Base-by-base conservation (phyloP, 2,888 invertebrate genomes). In the Aphodius sticticus region DNA sequence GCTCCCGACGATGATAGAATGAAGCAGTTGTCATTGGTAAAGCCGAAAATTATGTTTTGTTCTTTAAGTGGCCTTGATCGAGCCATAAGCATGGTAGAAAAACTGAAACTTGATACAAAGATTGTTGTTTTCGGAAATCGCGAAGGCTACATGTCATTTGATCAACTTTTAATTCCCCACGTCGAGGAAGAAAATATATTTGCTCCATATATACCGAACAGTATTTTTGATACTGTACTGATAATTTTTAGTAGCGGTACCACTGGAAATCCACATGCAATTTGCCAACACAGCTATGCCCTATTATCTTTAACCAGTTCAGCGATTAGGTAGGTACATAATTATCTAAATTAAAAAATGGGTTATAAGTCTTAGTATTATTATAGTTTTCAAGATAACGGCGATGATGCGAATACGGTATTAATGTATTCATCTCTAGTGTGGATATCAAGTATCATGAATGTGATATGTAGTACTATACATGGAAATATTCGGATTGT, bases 1-100 rank as follows among this genome's bases (percentile, higher is more conserved):
- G 80, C 87, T 69, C 83, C 84, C 0, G 53, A 79, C 1, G 69
- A 77, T 16, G 85, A 86, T n/a, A 84, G 82, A 6, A 78, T 76
- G 38, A 83, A 84, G 77, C 83, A 86, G 6, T n/a, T 87, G 2
- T 77, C 80, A 12, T 79, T 85, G 78, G 84, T 84, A 0, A 81
- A 79, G 77, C 83, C 84, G 14, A 83, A 83, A 80, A 69, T 83
- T 69, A 76, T 83, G 15, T 83, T 84, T 75, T 76, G 78, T 4
- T 78, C 69, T 69, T 38, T 72, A 35, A 77, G 81, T 15, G 35
- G 78, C 12, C 70, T 81, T 6, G 78, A 81, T 80, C 72, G 79
- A 79, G 16, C 79, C 15, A 78, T 79, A 37, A 69, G 38, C 4
- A 69, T 76, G 26, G 7, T 80, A 6, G n/a, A 72, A 2, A 74